phyloP scores from a whole-genome alignment of 2,113 vertebrate species.

The Sus scrofa region T2T-Sscrofa CM000824.6:140558501-140559000 shows the following conservation, averaged over 20 bases:
- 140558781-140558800: neutral
- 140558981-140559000: neutral
- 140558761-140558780: neutral
- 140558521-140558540: neutral
- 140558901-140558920: slow-evolving; percentile 24
- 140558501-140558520: neutral
- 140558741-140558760: neutral
- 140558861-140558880: neutral
- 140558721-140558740: neutral
- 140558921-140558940: neutral
- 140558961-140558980: neutral
- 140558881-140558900: neutral
- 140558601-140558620: neutral
- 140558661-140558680: neutral
- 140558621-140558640: no score
- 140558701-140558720: neutral
- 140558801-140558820: neutral
- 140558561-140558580: neutral
- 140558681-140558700: neutral
- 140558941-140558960: neutral
- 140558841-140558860: neutral
- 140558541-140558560: neutral
- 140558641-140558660: neutral
- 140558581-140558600: neutral
- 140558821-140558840: neutral